Conservation (phyloP, 2,888 invertebrate genomes). For the Glaucopsyche alexis region DNA sequence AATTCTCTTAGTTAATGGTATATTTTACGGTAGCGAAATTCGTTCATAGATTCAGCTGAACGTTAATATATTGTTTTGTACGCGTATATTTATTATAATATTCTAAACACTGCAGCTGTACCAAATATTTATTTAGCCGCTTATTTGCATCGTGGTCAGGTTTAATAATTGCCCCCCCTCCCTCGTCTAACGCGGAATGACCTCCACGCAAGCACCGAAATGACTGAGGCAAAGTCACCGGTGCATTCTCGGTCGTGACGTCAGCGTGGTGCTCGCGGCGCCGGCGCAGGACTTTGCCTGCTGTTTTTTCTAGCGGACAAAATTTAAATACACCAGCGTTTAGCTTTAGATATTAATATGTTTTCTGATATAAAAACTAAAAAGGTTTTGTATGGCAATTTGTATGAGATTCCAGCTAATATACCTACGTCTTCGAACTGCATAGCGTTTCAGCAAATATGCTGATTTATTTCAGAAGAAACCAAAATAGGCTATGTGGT, state of each 20-base stretch:
- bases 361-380: neutral
- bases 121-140: slow-evolving; percentile 3
- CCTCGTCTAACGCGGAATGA: slow-evolving; percentile 10
- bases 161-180: neutral
- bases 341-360: neutral
- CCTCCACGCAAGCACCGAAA: slow-evolving; percentile 13
- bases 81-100: neutral
- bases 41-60: too few relatives aligned
- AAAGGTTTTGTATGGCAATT: neutral
- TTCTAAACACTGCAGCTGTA: neutral
- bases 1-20: too few relatives aligned
- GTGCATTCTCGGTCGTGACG: slow-evolving; percentile 8
- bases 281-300: neutral
- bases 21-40: too few relatives aligned
- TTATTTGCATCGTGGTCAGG: neutral
- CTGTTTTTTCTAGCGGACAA: neutral
- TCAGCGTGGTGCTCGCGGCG: neutral
- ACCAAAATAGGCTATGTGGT: too few relatives aligned
- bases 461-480: too few relatives aligned
- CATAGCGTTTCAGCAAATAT: too few relatives aligned
- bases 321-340: neutral
- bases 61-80: too few relatives aligned
- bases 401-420: too few relatives aligned
- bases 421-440: too few relatives aligned
- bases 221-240: slow-evolving; percentile 11